A percentile compares a stretch with the other conserved stretches of the same genome.
Evolutionary conservation across 1,140 invertebrate species (phyloP).

Genomic region (Philopotamus ludificatus): DNA sequence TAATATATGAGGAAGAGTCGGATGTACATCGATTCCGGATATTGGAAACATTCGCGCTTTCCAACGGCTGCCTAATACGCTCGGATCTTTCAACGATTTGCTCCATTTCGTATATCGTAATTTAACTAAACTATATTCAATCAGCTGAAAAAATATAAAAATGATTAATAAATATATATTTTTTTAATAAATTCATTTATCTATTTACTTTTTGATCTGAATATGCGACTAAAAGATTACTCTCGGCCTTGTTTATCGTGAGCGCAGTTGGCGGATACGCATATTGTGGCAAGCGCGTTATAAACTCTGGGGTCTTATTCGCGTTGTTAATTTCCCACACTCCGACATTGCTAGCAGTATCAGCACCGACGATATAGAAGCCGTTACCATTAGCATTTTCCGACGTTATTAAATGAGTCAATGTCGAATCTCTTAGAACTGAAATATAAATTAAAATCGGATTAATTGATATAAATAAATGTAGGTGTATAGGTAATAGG

Average conservation of each 20-base stretch:
- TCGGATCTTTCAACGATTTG: constrained; percentile 5
- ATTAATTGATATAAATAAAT: constrained; percentile 9
- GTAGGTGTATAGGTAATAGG: no score
- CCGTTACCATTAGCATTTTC: constrained; percentile 47
- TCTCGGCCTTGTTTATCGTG: constrained; percentile 57
- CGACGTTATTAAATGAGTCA: constrained; percentile 58
- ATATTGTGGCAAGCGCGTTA: constrained; percentile 63
- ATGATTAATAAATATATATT: constrained; percentile 8
- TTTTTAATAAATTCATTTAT: no score
- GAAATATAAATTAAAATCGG: constrained; percentile 32
- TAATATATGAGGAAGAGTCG: constrained; percentile 15
- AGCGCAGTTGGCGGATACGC: constrained; percentile 64
- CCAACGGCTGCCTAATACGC: constrained; percentile 20
- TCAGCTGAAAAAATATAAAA: constrained; percentile 56
- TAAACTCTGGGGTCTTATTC: constrained; percentile 52
- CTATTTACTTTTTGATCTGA: constrained; percentile 72
- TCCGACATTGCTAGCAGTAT: constrained; percentile 59
- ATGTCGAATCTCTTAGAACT: constrained; percentile 54
- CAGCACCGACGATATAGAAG: constrained; percentile 63
- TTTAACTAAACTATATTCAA: constrained; percentile 66
- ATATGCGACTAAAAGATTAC: constrained; percentile 66
- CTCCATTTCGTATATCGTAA: constrained; percentile 57
- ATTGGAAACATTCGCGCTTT: constrained; percentile 23
- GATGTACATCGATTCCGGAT: constrained; percentile 30
- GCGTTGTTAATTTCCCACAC: constrained; percentile 55